Base-by-base conservation (phyloP, 2,888 invertebrate genomes). In the Lutraria lutraria region DNA sequence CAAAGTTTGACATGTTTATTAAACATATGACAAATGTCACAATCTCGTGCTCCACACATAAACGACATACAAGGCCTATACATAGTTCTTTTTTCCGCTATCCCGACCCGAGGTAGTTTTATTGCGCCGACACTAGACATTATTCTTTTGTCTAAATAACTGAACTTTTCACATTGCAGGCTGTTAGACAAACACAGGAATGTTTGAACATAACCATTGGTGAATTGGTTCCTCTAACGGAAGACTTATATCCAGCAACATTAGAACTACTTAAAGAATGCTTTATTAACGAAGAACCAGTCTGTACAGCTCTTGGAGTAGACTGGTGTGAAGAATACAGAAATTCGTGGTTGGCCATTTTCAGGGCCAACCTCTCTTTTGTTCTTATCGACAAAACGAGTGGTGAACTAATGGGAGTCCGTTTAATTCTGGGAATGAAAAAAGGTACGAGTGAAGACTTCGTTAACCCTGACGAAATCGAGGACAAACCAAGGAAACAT, bases 371-470 rank as follows among this genome's bases (percentile, higher is more conserved):
- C 34, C 34, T 90, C 31, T 89, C 90, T 13, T 19, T 90, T 25
- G 85, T 89, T 43, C 76, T 90, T 16, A n/a, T 90, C 19, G 79
- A 87, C 56, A 25, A 83, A 31, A 56, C 76, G 0, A 63, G 80
- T 3, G 83, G 53, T 52, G 89, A 88, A 53, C 43, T 89, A 15
- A 90, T 90, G 79, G 90, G 87, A 21, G 31, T 90, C 19, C 88
- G 89, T 15, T 25, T 84, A 2, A 83, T 87, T 10, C 8, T n/a
- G 4, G 25, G 25, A n/a, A 10, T 68, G 25, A 68, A 68, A 13
- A 68, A 21, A 1, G 34, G 80, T 21, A 34, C 82, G 3, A 79
- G 68, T 56, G 87, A 53, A 8, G 89, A 87, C 10, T 25, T 25
- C 0, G n/a, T 60, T 29, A 54, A 56, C 12, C 72, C 56, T 29